Percentiles rank a stretch among this genome's conserved stretches.
Conservation (phyloP, 2,888 invertebrate genomes). For the Nephrocerus scutellatus region DNA sequence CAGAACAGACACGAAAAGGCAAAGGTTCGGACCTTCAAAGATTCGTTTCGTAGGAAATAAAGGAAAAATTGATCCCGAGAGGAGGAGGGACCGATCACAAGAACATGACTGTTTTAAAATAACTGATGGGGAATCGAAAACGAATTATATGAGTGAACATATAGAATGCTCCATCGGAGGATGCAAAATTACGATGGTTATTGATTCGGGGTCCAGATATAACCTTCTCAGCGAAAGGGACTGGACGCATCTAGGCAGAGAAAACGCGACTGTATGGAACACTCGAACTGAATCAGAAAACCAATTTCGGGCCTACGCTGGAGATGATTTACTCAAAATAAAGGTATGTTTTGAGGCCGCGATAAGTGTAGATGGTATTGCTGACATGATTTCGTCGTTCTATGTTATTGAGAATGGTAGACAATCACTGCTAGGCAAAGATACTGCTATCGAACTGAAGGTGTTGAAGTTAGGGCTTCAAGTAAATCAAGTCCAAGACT, state of each 20-base stretch:
- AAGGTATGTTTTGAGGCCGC: constrained; percentile 5
- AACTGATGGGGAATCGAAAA: too few species aligned
- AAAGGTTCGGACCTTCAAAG: too few species aligned
- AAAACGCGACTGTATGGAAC: constrained; percentile 7
- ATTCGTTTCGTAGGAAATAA: too few species aligned
- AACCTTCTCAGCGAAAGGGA: constrained; percentile 10
- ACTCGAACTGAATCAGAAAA: constrained; percentile 6
- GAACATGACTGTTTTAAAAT: constrained; percentile 3
- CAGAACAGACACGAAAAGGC: too few species aligned
- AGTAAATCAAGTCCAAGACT: constrained; percentile 11
- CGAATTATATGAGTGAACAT: too few species aligned
- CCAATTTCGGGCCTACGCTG: constrained; percentile 12
- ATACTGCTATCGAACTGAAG: constrained; percentile 11
- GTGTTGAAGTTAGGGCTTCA: constrained; percentile 15
- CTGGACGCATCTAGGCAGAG: constrained; percentile 1
- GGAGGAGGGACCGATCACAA: too few species aligned
- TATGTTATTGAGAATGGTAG: constrained; percentile 15
- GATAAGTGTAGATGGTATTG: too few species aligned
- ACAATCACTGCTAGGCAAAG: constrained; percentile 14
- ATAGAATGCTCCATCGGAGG: constrained; percentile 9
- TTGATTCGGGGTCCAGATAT: constrained; percentile 8
- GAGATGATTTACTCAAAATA: constrained; percentile 5
- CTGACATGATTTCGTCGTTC: constrained; percentile 16
- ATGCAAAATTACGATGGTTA: constrained; percentile 3
- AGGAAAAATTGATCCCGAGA: too few species aligned